Evolutionary conservation across 2,113 vertebrate genomes (phyloP), one percentile per base, ranked within the genome.

Genomic region (Myotis brandtii): DNA sequence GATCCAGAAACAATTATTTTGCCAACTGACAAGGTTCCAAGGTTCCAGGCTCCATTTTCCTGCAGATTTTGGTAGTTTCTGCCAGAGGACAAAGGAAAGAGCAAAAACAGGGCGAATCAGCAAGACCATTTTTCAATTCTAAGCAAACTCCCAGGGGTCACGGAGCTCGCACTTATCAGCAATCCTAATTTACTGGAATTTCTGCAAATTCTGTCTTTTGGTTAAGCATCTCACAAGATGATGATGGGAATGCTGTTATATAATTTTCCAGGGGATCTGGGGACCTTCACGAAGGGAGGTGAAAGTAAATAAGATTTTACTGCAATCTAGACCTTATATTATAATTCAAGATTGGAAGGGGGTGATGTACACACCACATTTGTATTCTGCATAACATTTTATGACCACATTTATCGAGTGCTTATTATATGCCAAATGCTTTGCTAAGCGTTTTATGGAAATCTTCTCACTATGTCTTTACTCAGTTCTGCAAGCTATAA

Each of bases 181-280:
- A 96, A 93, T 94, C 76, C 91, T 80, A 25, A 89, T 89, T 89
- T 86, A 48, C 20, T 87, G 27, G 37, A 81, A 76, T 80, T 62
- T 95, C 48, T 95, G 69, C 14, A 6, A 73, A 62, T 87, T 82
- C 37, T 37, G 5, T 79, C 46, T 69, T 79, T 84, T 40, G 32
- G 66, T 80, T 85, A 73, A 85, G 34, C n/a, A 25, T 34, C 11
- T 67, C 40, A 25, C 6, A 18, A 72, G 46, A 56, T 85, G 87
- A 84, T 25, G 18, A 73, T 59, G 56, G 25, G 48, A 16, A 23
- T 34, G 13, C 30, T 69, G 32, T 25, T 84, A 34, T 77, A 1
- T 88, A 59, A 77, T 54, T 85, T 67, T 64, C 23, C 27, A 83
- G 27, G 27, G 81, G 10, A 48, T 40, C 25, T 10, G 6, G 52